Evolutionary conservation across 1,140 invertebrate genomes (phyloP).

Genomic region (Aphis gossypii): DNA sequence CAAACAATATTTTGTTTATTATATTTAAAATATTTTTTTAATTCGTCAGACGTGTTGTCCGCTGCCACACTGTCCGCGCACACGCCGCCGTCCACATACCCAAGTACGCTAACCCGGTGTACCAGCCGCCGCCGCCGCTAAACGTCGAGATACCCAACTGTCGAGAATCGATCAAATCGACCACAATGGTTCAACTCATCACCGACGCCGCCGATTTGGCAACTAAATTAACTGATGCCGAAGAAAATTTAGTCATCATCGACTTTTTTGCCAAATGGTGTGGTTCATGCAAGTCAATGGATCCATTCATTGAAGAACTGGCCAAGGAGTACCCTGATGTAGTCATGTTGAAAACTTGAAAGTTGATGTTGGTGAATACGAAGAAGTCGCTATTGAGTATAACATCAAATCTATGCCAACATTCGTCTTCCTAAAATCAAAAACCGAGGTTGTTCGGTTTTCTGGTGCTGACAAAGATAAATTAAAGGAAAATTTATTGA

Average conservation of each 20-base stretch:
- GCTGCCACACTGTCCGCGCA: too few species aligned
- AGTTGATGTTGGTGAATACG: conserved; percentile 89
- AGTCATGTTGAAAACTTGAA: conserved; percentile 74
- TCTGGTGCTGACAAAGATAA: conserved; percentile 82
- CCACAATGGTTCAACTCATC: too few species aligned
- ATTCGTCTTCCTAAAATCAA: conserved; percentile 87
- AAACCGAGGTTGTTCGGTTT: conserved; percentile 72
- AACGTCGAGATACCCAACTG: too few species aligned
- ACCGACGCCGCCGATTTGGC: conserved; percentile 80
- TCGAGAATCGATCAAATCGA: too few species aligned
- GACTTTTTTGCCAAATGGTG: conserved; percentile 89
- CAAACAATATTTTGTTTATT: too few species aligned
- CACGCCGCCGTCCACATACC: too few species aligned
- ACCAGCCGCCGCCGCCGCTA: too few species aligned
- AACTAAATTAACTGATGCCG: conserved; percentile 76
- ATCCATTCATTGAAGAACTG: conserved; percentile 76
- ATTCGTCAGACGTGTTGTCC: too few species aligned
- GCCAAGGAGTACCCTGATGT: conserved; percentile 66
- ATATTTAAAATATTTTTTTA: too few species aligned
- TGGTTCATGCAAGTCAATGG: conserved; percentile 93
- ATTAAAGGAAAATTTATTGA: conserved; percentile 68
- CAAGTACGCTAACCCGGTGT: too few species aligned
- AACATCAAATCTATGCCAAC: conserved; percentile 91
- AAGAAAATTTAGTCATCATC: conserved; percentile 84
- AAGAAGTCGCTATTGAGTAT: conserved; percentile 81